Evolutionary conservation across 2,797 vertebrate genomes (phyloP), one percentile per base, ranked within the genome.

Genomic region (Anguilla megastoma): DNA sequence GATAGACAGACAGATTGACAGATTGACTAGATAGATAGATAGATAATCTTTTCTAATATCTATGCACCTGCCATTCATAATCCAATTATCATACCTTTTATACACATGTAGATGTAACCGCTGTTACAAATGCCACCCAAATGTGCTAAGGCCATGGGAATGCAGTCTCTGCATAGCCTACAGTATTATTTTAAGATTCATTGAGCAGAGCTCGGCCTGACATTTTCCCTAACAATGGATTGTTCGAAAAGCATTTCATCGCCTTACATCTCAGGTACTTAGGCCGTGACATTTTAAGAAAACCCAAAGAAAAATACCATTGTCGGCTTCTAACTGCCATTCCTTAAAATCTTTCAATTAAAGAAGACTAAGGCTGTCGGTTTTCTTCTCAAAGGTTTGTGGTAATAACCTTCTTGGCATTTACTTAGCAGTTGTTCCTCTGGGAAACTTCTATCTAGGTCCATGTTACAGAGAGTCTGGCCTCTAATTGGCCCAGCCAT

Each of bases 361-460:
- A 92, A 86, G 87, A 66, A 18, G 87, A 90, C 89, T 89, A 87
- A 91, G 91, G 88, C 91, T 89, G 93, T 93, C 93, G 92, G 92
- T 92, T 95, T 94, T 90, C 91, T 90, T 94, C 92, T 93, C 90
- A 91, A 90, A 90, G 84, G 69, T 91, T 92, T 91, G 87, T 91
- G 90, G 91, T 96, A 96, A 96, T 97, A 95, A 94, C 92, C 94
- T 88, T 86, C 87, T 90, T 96, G 96, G 93, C 96, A 96, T 96
- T 96, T 96, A 90, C 94, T 90, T 90, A 87, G 89, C 90, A 94
- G 92, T 90, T 92, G 91, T 92, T 88, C 91, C 91, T 89, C 91
- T 58, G 83, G 86, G 88, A 85, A 92, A 91, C 87, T 90, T 90
- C 89, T 79, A 56, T 56, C 54, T 48, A 66, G 90, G 88, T 94